Base-by-base conservation (phyloP, 2,113 vertebrate genomes). In the Petrocephalus zakoni region DNA sequence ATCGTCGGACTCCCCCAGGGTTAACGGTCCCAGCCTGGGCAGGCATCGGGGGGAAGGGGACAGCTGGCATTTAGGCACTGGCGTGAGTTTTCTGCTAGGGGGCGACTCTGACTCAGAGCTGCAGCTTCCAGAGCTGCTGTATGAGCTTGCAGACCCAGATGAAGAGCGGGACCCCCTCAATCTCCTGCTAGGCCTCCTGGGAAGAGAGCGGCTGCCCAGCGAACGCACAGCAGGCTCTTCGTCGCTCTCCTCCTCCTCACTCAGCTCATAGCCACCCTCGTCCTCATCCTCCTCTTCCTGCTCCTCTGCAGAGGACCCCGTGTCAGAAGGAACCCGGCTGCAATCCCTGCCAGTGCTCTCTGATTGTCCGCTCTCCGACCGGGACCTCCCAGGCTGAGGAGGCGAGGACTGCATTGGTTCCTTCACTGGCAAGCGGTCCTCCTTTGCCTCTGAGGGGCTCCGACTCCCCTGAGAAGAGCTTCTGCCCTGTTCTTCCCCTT, bases 1-100 rank as follows among this genome's bases (percentile, higher is more conserved):
- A 64, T 97, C 96, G 90, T 97, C 97, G 2, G 96, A 97, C 34
- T 97, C 96, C 25, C 94, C 94, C 5, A 88, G 25, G 22, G 89
- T 51, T 90, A 89, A 94, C 94, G 47, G 93, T 91, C 89, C 87
- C 68, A 89, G 89, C 25, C 89, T 92, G 81, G 89, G 92, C 87
- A 92, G 93, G 88, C 93, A 93, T 90, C 93, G 93, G 90, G 95
- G 92, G 86, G 94, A 95, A 7, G 92, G 91, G 90, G 92, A 89
- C 37, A 91, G 47, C 2, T 89, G 86, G 85, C 22, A 85, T 10
- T n/a, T 49, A 47, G 90, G 90, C 88, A 91, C 89, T 19, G 81
- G 1, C 49, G 68, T 81, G 51, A 88, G 91, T 29, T 90, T 95
- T 81, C 91, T 94, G 37, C 75, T 88, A 29, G 92, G 90, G 46